Evolutionary conservation across 2,113 vertebrate genomes (phyloP).

Genomic region (Nematolebias whitei): DNA sequence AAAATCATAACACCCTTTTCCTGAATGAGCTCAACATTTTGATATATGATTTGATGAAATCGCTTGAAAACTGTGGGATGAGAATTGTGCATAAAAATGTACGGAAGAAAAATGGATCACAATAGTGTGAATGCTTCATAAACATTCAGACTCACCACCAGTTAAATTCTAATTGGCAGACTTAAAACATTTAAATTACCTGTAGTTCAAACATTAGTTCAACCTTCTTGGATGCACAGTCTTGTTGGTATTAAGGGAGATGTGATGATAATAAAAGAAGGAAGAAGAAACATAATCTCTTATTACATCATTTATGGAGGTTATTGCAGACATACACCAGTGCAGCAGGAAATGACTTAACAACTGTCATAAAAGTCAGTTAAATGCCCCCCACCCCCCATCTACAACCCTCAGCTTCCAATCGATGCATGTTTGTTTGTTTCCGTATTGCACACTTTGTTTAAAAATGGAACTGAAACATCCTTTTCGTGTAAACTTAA

Average conservation of each 20-base stretch:
- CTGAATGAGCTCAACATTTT: no score
- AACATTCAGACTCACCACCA: no score
- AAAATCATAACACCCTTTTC: no score
- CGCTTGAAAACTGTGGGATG: no score
- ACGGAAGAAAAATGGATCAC: no score
- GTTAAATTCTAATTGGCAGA: slow-evolving; percentile 1
- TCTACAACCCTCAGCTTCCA: slow-evolving; percentile 23
- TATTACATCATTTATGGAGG: slow-evolving; percentile 77
- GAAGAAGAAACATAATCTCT: slow-evolving; percentile 77
- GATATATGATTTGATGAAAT: no score
- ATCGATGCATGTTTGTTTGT: slow-evolving; percentile 41
- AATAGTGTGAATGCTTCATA: no score
- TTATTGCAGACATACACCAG: slow-evolving; percentile 79
- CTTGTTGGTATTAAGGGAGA: slow-evolving; percentile 39
- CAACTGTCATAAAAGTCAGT: slow-evolving; percentile 79
- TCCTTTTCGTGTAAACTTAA: neutral
- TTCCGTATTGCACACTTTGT: slow-evolving; percentile 2
- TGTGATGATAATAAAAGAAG: slow-evolving; percentile 61
- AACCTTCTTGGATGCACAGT: slow-evolving; percentile 21
- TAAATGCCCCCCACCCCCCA: slow-evolving; percentile 52
- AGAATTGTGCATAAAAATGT: no score
- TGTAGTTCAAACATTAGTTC: slow-evolving; percentile 10
- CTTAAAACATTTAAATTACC: slow-evolving; percentile 24
- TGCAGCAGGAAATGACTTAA: slow-evolving; percentile 77
- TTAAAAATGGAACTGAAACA: slow-evolving; percentile 9